Evolutionary conservation across 1,140 invertebrate genomes (phyloP).

Genomic region (Sycophila sp.): DNA sequence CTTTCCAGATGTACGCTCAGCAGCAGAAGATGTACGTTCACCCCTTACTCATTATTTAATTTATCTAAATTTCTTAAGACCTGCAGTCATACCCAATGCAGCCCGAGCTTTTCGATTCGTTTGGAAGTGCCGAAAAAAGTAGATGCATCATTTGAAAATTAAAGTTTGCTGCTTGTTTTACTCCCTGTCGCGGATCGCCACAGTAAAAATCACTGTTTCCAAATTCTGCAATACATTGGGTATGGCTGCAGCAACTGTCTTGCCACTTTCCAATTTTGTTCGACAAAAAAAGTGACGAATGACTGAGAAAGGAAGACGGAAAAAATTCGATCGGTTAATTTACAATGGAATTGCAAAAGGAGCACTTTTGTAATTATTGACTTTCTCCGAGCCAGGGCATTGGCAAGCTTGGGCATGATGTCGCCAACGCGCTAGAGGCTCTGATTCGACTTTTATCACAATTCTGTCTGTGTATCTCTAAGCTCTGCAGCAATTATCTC

Average conservation of each 20-base stretch:
- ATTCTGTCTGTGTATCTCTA: constrained; percentile 41
- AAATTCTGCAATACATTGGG: constrained; percentile 49
- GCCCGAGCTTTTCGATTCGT: not conserved
- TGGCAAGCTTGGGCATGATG: constrained; percentile 75
- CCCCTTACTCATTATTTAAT: constrained; percentile 62
- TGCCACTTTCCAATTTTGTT: constrained; percentile 57
- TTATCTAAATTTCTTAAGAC: constrained; percentile 57
- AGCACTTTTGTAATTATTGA: constrained; percentile 62
- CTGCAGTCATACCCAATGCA: constrained; percentile 60
- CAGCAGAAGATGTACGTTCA: constrained; percentile 88
- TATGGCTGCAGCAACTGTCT: constrained; percentile 60
- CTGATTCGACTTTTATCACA: constrained; percentile 46
- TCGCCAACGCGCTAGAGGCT: constrained; percentile 65
- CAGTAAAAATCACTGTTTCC: not conserved
- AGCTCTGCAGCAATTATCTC: constrained; percentile 38
- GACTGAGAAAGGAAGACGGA: constrained; percentile 30
- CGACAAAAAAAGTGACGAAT: constrained; percentile 32
- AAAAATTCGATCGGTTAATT: constrained; percentile 41
- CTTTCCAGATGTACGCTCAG: constrained; percentile 93
- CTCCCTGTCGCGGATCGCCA: not conserved
- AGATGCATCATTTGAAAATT: not conserved
- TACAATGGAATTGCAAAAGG: constrained; percentile 58
- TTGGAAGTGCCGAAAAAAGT: not conserved
- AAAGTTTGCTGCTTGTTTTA: not conserved
- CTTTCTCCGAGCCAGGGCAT: constrained; percentile 80